A percentile compares a stretch with the other conserved stretches of the same genome.
Conservation (phyloP, 2,113 vertebrate genomes). For the Calidris pygmaea region DNA sequence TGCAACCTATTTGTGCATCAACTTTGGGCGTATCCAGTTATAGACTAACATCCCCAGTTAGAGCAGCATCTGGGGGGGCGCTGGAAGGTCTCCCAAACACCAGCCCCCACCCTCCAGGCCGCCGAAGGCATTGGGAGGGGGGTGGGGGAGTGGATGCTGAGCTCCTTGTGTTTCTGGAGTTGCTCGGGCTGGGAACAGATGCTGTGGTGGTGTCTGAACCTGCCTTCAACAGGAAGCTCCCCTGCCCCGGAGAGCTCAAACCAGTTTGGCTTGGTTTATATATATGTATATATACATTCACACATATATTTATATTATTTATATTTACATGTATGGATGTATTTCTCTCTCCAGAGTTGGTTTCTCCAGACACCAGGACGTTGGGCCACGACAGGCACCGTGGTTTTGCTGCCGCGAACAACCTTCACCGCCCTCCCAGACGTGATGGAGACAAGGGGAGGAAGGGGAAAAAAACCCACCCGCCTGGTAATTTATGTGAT, state of each 20-base stretch:
- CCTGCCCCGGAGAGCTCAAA: neutral
- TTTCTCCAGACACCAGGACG: neutral
- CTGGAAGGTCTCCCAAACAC: neutral
- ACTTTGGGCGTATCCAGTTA: neutral
- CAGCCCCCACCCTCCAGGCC: neutral
- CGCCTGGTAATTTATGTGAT: accelerated
- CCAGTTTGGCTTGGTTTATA: neutral
- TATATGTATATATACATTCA: accelerated
- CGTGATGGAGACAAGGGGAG: neutral
- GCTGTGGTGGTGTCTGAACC: neutral
- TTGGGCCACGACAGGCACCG: neutral
- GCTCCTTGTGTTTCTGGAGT: neutral
- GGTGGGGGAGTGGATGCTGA: too few species aligned
- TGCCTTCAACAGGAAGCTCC: neutral
- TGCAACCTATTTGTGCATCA: neutral
- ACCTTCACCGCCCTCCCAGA: neutral
- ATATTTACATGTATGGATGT: too few species aligned
- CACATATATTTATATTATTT: too few species aligned
- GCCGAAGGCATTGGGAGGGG: neutral
- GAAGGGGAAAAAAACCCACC: neutral
- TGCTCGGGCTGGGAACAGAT: neutral
- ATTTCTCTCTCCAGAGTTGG: neutral
- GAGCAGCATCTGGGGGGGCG: neutral
- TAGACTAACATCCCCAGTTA: too few species aligned
- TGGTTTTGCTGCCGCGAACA: neutral